Conservation (phyloP, 2,113 vertebrate species). For the Aleadryas rufinucha region DNA sequence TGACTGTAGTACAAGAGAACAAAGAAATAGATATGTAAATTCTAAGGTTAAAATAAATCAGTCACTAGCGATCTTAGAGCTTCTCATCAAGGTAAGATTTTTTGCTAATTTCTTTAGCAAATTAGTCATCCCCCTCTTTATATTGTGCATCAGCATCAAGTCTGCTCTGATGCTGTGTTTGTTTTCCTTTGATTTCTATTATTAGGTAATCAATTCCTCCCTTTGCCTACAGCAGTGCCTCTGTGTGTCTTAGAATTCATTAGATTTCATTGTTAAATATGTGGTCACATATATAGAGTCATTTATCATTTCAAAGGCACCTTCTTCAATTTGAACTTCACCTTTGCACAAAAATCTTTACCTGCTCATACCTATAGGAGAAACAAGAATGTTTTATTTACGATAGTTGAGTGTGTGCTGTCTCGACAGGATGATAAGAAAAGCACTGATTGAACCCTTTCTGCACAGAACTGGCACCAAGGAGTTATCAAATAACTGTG, state of each 20-base stretch:
- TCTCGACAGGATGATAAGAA: not conserved
- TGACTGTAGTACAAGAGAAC: not conserved
- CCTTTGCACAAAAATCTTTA: not conserved
- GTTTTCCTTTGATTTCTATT: not conserved
- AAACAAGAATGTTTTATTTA: not conserved
- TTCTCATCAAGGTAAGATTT: not conserved
- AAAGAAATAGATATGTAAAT: not conserved
- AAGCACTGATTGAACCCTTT: not conserved
- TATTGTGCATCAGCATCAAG: not conserved
- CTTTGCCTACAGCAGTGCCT: not conserved
- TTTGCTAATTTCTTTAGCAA: not conserved
- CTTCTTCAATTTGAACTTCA: not conserved
- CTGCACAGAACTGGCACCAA: not conserved
- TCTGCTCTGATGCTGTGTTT: not conserved
- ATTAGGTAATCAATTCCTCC: not conserved
- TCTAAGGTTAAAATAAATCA: not conserved
- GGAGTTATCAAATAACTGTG: constrained; percentile 41
- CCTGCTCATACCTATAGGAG: not conserved
- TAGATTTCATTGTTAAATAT: not conserved
- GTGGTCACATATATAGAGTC: not conserved
- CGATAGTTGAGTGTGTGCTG: not conserved
- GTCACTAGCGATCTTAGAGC: not conserved
- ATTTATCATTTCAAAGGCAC: not conserved
- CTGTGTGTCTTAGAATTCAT: not conserved
- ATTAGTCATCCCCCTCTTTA: not conserved